Evolutionary conservation across 2,113 vertebrate genomes (phyloP), one percentile per base, ranked within the genome.

Genomic region (Vidua chalybeata): DNA sequence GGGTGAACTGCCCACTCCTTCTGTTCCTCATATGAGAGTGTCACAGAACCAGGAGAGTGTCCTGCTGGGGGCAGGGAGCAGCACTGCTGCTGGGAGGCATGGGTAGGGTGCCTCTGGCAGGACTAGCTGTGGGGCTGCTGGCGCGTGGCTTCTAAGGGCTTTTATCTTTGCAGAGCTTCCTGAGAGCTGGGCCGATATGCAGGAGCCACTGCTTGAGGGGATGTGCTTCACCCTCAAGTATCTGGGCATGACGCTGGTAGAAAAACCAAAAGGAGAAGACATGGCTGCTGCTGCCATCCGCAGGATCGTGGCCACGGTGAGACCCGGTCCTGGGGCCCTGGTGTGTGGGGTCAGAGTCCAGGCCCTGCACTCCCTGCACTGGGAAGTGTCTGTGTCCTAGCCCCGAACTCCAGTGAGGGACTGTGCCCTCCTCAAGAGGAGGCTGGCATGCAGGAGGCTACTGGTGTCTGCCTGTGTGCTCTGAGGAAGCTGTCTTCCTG

Each of bases 181-280:
- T 1, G 99, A 99, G 97, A 98, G 97, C 97, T 99, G 98, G 98
- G 98, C 98, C 0, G 99, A 99, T 87, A 98, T 98, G 66, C 98
- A 99, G 84, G 99, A 99, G 94, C 98, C 98, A 0, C 97, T 99
- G 64, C 96, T 99, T 86, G 99, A 99, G 82, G 99, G 99, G n/a
- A 98, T 99, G 98, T 98, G 98, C 77, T 99, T 99, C 95, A 98
- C 98, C 2, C 97, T 99, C 37, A 99, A 99, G 88, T 99, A 99
- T 88, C 96, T 99, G 75, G 99, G 99, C 43, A 99, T 99, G 98
- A 99, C 99, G 0, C 95, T 99, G 94, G 99, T 99, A 71, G 99
- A 98, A 51, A 98, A 99, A 73, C 99, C 99, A 62, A 99, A 99
- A 97, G 99, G 99, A 94, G 99, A 99, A 92, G 99, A 99, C 91